These are phyloP conservation scores for Heliangelus exortis DNA, from an alignment of 2,797 vertebrate species.

Conservation along the genomic window DNA sequence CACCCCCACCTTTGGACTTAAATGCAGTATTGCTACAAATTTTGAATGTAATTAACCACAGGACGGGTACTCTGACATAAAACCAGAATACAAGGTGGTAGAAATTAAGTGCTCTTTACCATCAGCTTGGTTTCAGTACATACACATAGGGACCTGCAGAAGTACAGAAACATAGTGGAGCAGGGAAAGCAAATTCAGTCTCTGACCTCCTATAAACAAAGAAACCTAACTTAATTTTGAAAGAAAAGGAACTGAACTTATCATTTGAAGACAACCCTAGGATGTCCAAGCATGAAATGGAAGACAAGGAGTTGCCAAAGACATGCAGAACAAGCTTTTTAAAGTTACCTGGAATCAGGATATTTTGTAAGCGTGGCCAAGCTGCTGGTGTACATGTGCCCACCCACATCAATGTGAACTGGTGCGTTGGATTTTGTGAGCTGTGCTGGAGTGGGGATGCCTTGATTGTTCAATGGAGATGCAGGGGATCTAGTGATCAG, in stretches of 20 bases:
- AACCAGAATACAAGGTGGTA: background rate
- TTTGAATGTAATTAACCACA: constrained; percentile 10
- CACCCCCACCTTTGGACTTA: background rate
- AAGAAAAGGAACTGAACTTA: constrained; percentile 51
- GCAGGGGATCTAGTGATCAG: constrained; percentile 97
- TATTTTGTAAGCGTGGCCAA: constrained; percentile 98
- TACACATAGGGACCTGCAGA: background rate
- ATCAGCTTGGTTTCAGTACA: background rate
- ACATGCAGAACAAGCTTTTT: constrained; percentile 65
- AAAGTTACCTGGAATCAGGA: constrained; percentile 93
- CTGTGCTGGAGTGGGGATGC: constrained; percentile 96
- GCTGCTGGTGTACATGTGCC: constrained; percentile 99
- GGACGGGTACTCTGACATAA: background rate
- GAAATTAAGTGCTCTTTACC: background rate
- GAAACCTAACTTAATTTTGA: constrained; percentile 45
- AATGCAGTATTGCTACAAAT: background rate
- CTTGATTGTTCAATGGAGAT: constrained; percentile 97
- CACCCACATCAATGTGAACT: constrained; percentile 98
- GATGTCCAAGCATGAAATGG: background rate
- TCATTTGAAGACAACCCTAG: constrained; percentile 17
- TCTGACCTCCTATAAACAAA: background rate
- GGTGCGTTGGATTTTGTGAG: constrained; percentile 98
- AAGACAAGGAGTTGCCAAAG: constrained; percentile 47
- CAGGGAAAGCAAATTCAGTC: constrained; percentile 1
- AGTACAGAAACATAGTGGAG: background rate